Evolutionary conservation across 2,888 invertebrate genomes (phyloP).

Genomic region (Machimus rusticus): DNA sequence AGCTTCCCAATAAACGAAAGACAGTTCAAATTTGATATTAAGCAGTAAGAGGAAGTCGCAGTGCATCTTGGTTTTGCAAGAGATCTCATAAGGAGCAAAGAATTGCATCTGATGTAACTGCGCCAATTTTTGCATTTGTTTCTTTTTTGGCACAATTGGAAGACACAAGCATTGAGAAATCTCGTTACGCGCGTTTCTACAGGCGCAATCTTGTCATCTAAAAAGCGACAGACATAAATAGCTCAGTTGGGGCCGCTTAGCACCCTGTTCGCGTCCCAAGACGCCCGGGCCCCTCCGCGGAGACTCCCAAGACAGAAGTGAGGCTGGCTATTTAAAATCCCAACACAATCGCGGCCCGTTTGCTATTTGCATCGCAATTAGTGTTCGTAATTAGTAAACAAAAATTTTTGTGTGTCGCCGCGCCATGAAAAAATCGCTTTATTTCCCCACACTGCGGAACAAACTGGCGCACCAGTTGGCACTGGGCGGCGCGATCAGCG

Average conservation of each 20-base stretch:
- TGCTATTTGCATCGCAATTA: conserved; percentile 36
- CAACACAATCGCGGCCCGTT: background rate
- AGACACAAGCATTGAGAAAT: conserved; percentile 12
- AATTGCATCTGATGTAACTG: background rate
- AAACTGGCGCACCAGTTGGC: background rate
- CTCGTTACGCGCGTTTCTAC: background rate
- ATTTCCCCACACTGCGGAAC: background rate
- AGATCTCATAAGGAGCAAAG: background rate
- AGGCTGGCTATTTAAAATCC: background rate
- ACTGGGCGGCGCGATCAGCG: background rate
- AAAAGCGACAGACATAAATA: conserved; percentile 18
- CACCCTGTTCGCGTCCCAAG: background rate
- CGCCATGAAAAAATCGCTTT: background rate
- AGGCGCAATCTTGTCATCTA: background rate
- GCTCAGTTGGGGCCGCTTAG: background rate
- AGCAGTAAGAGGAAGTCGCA: background rate
- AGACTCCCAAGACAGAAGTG: background rate
- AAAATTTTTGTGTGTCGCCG: background rate
- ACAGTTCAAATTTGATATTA: background rate
- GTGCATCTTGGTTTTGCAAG: background rate
- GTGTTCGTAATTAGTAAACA: conserved; percentile 35
- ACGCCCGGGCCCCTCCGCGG: background rate
- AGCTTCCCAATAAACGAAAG: no score
- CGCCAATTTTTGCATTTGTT: background rate
- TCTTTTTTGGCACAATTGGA: conserved; percentile 31